phyloP scores from a whole-genome alignment of 2,888 invertebrate genomes.

The Lasioglossum lativentre region DNA sequence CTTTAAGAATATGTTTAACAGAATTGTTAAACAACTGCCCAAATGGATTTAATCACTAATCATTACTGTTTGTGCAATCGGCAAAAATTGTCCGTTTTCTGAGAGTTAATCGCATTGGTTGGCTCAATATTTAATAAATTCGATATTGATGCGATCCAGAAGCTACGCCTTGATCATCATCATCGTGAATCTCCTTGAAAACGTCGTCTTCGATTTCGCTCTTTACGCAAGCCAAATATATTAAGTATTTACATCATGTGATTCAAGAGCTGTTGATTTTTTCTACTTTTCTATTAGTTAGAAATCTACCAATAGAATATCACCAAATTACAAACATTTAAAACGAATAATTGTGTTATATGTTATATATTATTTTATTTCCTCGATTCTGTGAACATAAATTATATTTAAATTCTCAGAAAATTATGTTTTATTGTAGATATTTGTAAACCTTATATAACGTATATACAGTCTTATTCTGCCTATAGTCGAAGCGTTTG shows the following conservation, averaged over 20 bases:
- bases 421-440: neutral
- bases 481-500: neutral
- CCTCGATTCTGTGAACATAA: neutral
- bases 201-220: neutral
- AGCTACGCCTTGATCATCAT: neutral
- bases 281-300: slow-evolving; percentile 27
- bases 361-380: neutral
- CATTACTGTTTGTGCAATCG: neutral
- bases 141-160: neutral
- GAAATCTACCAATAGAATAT: neutral
- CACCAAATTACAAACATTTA: neutral
- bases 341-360: neutral
- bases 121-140: too few species aligned
- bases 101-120: neutral
- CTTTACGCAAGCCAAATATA: slow-evolving; percentile 35
- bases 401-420: neutral
- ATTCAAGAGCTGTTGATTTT: slow-evolving; percentile 20
- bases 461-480: neutral
- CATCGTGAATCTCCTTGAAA: neutral
- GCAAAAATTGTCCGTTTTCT: neutral
- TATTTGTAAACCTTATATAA: neutral
- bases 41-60: neutral
- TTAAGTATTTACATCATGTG: slow-evolving; percentile 31
- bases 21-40: neutral
- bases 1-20: neutral